Conservation (phyloP, 2,888 invertebrate species). For the Salpingus planirostris region DNA sequence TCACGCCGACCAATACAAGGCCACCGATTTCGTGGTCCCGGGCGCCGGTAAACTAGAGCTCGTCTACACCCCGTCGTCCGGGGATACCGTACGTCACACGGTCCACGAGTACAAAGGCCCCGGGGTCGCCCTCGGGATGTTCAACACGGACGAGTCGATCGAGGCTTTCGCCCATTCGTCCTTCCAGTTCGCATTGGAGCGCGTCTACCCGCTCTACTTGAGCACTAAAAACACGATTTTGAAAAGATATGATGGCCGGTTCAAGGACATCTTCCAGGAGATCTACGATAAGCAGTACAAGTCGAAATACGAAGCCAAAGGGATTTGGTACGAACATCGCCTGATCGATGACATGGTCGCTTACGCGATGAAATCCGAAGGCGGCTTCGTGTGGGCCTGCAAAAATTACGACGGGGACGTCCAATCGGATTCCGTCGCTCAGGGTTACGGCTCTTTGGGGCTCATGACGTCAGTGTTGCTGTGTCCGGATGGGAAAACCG, state of each 20-base stretch:
- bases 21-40: constrained; percentile 93
- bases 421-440: constrained; percentile 96
- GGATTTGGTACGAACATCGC: constrained; percentile 97
- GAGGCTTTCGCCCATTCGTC: constrained; percentile 91
- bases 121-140: constrained; percentile 92
- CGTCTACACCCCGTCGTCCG: constrained; percentile 62
- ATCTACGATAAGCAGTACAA: constrained; percentile 88
- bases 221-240: constrained; percentile 97
- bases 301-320: constrained; percentile 68
- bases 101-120: constrained; percentile 81
- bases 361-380: constrained; percentile 94
- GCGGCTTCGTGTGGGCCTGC: constrained; percentile 99
- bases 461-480: constrained; percentile 97
- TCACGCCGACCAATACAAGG: constrained; percentile 95
- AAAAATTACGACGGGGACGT: constrained; percentile 99
- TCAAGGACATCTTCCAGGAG: constrained; percentile 95
- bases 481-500: constrained; percentile 96
- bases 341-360: constrained; percentile 99
- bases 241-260: constrained; percentile 92
- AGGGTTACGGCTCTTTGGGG: constrained; percentile 92
- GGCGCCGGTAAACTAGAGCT: constrained; percentile 82
- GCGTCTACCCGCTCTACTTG: constrained; percentile 82
- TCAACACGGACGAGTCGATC: constrained; percentile 93
- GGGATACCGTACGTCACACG: constrained; percentile 57
- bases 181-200: constrained; percentile 78